Evolutionary conservation across 1,140 invertebrate species (phyloP).

Genomic region (Cheumatopsyche charites): DNA sequence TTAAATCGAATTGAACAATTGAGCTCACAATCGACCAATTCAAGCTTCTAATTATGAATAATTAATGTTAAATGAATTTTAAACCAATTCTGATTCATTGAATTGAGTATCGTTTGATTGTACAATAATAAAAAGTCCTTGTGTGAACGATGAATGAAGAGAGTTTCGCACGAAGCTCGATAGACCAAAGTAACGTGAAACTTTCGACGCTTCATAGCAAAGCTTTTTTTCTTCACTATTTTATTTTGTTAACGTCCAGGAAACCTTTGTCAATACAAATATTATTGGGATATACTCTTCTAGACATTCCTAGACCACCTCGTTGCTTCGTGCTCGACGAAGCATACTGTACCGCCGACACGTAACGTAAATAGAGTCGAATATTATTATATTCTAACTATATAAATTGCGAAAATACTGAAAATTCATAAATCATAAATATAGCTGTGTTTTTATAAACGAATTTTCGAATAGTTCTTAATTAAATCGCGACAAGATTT

Average conservation of each 20-base stretch:
- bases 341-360: no score
- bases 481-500: constrained; percentile 24
- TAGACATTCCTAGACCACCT: constrained; percentile 37
- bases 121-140: constrained; percentile 1
- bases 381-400: no score
- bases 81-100: no score
- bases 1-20: no score
- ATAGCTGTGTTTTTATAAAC: no score
- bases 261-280: constrained; percentile 46
- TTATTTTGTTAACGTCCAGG: constrained; percentile 34
- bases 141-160: constrained; percentile 14
- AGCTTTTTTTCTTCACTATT: constrained; percentile 27
- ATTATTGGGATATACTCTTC: constrained; percentile 41
- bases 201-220: constrained; percentile 11
- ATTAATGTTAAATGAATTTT: no score
- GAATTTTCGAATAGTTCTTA: constrained; percentile 9
- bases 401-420: no score
- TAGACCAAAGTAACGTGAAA: constrained; percentile 25
- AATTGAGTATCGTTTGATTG: not conserved
- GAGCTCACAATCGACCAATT: no score
- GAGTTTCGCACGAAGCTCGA: constrained; percentile 26
- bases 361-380: no score
- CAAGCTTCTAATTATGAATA: no score
- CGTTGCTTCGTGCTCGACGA: constrained; percentile 14
- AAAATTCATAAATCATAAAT: no score